Evolutionary conservation across 2,888 invertebrate species (phyloP), one percentile per base, ranked within the genome.

Genomic region (Branchipolynoe longqiensis): DNA sequence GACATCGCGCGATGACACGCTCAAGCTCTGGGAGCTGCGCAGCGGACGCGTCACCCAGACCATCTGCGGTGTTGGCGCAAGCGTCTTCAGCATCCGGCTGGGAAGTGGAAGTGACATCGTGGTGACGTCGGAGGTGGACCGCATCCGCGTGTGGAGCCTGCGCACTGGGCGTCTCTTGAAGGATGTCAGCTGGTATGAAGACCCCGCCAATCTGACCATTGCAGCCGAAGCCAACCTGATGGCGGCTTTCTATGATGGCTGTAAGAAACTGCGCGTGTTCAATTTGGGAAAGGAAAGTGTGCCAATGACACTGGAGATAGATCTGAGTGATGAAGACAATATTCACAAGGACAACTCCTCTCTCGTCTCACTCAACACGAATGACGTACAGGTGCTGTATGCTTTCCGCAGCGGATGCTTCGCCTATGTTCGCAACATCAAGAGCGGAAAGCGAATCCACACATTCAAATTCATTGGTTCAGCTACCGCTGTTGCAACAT

Each of bases 1-100:
- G 0, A 88, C 93, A 1, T 92, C 93, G 0, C 86, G 88, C 38
- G 93, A 93, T 85, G 87, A 92, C 83, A 92, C 93, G 4, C 88
- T 93, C 85, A 93, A 93, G 88, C 84, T 92, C 25, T 93, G 93
- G 93, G 91, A 92, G 85, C 87, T 92, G 1, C 87, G 90, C 54
- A 90, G 90, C 6, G 93, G 92, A 0, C 90, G 91, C 69, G 92
- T 93, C 4, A 87, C 89, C 3, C 89, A 88, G 83, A 92, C 92
- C 0, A 89, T 93, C 8, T 84, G 88, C 3, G 90, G 90, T 6
- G 90, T 92, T 4, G 92, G 92, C 6, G 88, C 86, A n/a, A 87
- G 90, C n/a, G 91, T 93, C 25, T 87, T 88, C 22, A 88, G 89
- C 38, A 85, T 93, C 4, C 86, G 89, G 40, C 87, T 90, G 8